phyloP scores from a whole-genome alignment of 2,113 vertebrate genomes.

The Atlantisia rogersi region DNA sequence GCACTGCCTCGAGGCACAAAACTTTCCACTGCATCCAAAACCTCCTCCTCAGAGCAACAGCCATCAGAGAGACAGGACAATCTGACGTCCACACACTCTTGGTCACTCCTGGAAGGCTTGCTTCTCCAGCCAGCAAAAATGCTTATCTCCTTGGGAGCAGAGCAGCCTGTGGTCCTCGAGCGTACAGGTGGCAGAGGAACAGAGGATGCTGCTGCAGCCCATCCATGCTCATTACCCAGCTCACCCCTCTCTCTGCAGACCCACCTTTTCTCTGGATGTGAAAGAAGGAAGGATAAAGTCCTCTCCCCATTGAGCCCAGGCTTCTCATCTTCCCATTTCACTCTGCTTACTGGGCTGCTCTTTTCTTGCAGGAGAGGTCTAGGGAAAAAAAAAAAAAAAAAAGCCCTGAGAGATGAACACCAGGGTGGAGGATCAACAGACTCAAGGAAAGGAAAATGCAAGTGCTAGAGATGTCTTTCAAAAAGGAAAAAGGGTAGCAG shows the following conservation, averaged over 20 bases:
- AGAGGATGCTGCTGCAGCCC: not conserved
- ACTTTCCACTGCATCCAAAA: not conserved
- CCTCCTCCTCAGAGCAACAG: not conserved
- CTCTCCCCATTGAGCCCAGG: not conserved
- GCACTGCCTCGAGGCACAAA: not conserved
- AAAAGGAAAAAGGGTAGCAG: not conserved
- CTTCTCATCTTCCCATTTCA: not conserved
- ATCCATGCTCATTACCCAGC: not conserved
- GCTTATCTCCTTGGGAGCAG: not conserved
- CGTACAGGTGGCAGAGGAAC: not conserved
- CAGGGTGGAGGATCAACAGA: not conserved
- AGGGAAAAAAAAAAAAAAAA: not conserved
- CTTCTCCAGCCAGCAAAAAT: not conserved
- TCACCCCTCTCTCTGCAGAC: not conserved
- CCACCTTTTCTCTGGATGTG: not conserved
- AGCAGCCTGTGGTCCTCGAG: not conserved
- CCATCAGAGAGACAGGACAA: not conserved
- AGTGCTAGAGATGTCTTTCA: not conserved
- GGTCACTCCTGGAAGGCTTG: not conserved
- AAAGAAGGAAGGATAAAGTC: not conserved
- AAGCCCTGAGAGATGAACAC: not conserved
- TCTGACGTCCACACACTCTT: fast-evolving
- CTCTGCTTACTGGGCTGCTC: not conserved
- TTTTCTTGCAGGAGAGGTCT: not conserved
- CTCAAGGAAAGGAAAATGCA: not conserved